These are phyloP conservation scores for Muscicapa adusta DNA, from an alignment of 2,113 vertebrate species.

Conservation along the genomic window DNA sequence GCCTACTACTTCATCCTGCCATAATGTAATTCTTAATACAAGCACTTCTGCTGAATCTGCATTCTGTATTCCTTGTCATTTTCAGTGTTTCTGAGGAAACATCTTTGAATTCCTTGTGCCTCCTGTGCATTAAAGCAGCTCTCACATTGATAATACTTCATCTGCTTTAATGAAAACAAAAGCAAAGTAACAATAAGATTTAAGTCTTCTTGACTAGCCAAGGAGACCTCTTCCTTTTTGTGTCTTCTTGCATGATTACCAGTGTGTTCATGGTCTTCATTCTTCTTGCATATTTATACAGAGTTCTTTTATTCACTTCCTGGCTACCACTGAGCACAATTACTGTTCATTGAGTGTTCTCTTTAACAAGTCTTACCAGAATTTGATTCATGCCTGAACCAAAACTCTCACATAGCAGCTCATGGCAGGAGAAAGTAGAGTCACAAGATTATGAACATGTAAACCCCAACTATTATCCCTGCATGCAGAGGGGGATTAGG, in stretches of 20 bases:
- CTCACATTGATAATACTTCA: background rate
- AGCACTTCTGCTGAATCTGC: background rate
- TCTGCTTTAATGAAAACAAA: background rate
- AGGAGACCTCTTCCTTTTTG: background rate
- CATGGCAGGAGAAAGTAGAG: constrained; percentile 9
- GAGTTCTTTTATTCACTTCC: background rate
- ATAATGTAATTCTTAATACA: background rate
- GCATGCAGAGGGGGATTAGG: constrained; percentile 6
- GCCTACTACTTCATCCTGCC: background rate
- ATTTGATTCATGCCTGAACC: background rate
- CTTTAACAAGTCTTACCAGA: background rate
- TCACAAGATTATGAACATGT: constrained; percentile 22
- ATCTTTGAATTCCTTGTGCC: background rate
- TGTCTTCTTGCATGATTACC: background rate
- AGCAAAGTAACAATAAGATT: background rate
- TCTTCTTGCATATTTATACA: background rate
- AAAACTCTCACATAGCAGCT: background rate
- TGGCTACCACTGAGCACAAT: background rate
- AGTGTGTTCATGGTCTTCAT: background rate
- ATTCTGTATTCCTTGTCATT: background rate
- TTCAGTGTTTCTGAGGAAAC: background rate
- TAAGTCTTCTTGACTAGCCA: background rate
- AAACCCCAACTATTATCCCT: background rate
- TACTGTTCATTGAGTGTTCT: background rate
- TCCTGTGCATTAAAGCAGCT: background rate